Base-by-base conservation (phyloP, 2,888 invertebrate genomes). In the Dendrolimus houi region DNA sequence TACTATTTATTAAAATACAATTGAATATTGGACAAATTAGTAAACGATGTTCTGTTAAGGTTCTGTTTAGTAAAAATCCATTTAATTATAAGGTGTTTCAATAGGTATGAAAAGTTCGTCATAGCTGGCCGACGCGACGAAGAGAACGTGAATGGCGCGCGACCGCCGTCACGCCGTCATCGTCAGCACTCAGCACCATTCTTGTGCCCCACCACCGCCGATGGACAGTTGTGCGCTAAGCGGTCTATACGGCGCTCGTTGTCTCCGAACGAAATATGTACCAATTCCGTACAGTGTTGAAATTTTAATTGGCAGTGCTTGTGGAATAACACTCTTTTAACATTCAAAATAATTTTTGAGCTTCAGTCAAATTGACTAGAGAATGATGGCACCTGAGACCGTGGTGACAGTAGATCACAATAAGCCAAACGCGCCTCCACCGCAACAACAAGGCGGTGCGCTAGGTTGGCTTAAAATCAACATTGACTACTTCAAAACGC, bases 371-470 rank as follows among this genome's bases (percentile, higher is more conserved):
- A 63, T 66, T 70, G 62, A 57, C 68, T 62, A 75, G 75, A 88
- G 77, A 74, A 91, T 91, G 91, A 95, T 95, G 94, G 96, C 96
- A 94, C 94, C 95, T 81, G 96, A 96, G 92, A 95, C 95, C 75
- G 95, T 95, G 76, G 95, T 96, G 74, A 95, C 94, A 73, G 94
- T 95, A 83, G 94, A 95, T 79, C 94, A 94, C 79, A 94, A 89
- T 89, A 94, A 87, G 71, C 80, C 87, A 58, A 73, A 79, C 59
- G 75, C 77, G 64, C 90, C 91, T 63, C 79, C 87, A 65, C 79
- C 91, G 63, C 81, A 87, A 74, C 87, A 83, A 67, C 92, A 93
- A 71, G 91, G 92, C 64, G 91, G 92, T 60, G 75, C 91, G 59
- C 77, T 96, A 65, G 91, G 93, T 65, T 95, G 95, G 93, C 92